A percentile compares a stretch with the other conserved stretches of the same genome.
Evolutionary conservation across 2,113 vertebrate species (phyloP).

Genomic region (Psettodes erumei): DNA sequence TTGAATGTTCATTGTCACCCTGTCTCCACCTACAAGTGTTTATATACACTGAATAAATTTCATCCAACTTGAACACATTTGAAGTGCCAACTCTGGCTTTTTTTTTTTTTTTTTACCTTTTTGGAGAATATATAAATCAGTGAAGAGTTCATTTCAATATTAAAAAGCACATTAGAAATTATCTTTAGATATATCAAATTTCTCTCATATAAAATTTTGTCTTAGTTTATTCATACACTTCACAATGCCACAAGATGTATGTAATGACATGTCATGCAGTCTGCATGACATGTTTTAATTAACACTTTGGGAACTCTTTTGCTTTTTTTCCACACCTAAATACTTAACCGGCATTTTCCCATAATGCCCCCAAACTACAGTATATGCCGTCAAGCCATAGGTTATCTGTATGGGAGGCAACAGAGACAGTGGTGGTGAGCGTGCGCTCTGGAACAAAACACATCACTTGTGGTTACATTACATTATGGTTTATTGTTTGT

Average conservation of each 20-base stretch:
- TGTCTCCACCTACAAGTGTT: neutral
- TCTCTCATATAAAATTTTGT: too few relatives aligned
- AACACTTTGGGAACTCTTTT: neutral
- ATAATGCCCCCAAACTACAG: constrained; percentile 8
- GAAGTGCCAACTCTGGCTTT: too few relatives aligned
- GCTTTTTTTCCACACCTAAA: neutral
- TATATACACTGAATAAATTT: neutral
- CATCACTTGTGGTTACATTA: neutral
- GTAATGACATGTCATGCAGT: neutral
- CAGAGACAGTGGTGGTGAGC: constrained; percentile 13
- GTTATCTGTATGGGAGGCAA: constrained; percentile 46
- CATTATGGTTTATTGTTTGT: constrained; percentile 14
- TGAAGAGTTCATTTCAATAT: neutral
- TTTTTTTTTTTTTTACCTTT: too few relatives aligned
- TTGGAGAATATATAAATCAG: neutral
- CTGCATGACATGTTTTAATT: neutral
- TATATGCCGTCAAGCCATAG: constrained; percentile 33
- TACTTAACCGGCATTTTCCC: neutral
- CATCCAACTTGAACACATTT: neutral
- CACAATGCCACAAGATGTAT: too few relatives aligned
- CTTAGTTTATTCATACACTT: too few relatives aligned
- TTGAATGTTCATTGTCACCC: too few relatives aligned
- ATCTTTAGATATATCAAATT: too few relatives aligned
- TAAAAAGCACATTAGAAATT: neutral
- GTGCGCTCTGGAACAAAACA: constrained; percentile 26